phyloP scores from a whole-genome alignment of 2,888 invertebrate genomes.

The Hypsopygia costalis region DNA sequence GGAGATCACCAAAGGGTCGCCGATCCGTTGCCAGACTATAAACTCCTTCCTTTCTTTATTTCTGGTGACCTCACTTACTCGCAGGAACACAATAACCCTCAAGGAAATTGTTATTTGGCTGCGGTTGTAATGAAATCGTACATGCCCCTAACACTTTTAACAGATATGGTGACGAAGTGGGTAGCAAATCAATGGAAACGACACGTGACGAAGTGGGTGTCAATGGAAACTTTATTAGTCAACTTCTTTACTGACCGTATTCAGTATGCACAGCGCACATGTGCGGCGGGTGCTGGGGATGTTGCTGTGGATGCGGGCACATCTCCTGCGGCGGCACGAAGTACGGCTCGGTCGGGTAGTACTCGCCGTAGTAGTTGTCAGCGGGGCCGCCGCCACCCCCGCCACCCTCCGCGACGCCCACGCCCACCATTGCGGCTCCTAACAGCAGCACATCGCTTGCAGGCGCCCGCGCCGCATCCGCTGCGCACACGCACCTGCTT shows the following conservation, averaged over 20 bases:
- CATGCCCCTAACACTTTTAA: no score
- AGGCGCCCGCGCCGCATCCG: conserved; percentile 53
- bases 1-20: no score
- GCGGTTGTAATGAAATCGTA: no score
- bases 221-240: no score
- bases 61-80: no score
- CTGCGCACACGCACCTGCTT: conserved; percentile 33
- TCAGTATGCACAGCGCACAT: conserved; percentile 88
- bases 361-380: conserved; percentile 77
- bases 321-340: conserved; percentile 79
- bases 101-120: no score
- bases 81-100: no score
- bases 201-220: no score
- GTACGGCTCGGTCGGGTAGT: conserved; percentile 81
- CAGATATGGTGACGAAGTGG: no score
- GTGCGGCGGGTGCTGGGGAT: conserved; percentile 80
- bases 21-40: no score
- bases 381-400: conserved; percentile 59
- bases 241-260: conserved; percentile 81
- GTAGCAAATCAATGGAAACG: no score
- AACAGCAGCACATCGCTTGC: conserved; percentile 60
- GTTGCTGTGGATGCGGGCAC: conserved; percentile 82
- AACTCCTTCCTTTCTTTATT: no score
- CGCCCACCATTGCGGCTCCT: conserved; percentile 65
- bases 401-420: conserved; percentile 71